Conservation (phyloP, 2,888 invertebrate species). For the Nowickia ferox region DNA sequence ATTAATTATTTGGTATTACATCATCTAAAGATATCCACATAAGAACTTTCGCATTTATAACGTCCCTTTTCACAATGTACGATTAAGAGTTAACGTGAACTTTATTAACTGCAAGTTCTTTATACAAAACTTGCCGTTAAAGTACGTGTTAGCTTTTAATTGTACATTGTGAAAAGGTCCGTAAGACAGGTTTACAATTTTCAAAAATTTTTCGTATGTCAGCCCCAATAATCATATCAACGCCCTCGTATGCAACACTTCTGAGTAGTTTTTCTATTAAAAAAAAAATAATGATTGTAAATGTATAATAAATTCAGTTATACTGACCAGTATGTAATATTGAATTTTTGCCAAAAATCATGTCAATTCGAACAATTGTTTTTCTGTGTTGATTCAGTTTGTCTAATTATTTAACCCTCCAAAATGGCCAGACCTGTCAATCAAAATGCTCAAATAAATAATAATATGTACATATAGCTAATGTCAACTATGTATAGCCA, state of each 20-base stretch:
- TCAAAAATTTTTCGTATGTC: neutral
- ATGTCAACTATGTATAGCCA: conserved; percentile 19
- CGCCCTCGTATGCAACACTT: neutral
- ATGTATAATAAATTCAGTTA: conserved; percentile 35
- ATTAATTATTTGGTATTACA: too few species aligned
- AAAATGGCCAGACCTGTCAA: conserved; percentile 73
- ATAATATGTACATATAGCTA: neutral
- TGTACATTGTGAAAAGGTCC: too few species aligned
- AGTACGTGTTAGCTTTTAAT: too few species aligned
- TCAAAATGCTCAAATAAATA: conserved; percentile 48
- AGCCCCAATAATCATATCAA: neutral
- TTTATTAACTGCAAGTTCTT: too few species aligned
- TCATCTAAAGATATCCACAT: too few species aligned
- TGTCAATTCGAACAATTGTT: conserved; percentile 41
- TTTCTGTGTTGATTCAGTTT: conserved; percentile 39
- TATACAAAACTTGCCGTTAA: too few species aligned
- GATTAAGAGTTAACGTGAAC: too few species aligned
- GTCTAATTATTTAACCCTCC: conserved; percentile 72
- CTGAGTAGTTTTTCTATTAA: conserved; percentile 11
- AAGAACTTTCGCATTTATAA: too few species aligned
- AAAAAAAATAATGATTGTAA: neutral
- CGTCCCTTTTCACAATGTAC: too few species aligned
- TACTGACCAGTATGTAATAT: conserved; percentile 36
- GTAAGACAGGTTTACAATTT: neutral
- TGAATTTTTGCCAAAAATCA: conserved; percentile 71